Base-by-base conservation (phyloP, 2,888 invertebrate species). In the Ophion slaviceki region DNA sequence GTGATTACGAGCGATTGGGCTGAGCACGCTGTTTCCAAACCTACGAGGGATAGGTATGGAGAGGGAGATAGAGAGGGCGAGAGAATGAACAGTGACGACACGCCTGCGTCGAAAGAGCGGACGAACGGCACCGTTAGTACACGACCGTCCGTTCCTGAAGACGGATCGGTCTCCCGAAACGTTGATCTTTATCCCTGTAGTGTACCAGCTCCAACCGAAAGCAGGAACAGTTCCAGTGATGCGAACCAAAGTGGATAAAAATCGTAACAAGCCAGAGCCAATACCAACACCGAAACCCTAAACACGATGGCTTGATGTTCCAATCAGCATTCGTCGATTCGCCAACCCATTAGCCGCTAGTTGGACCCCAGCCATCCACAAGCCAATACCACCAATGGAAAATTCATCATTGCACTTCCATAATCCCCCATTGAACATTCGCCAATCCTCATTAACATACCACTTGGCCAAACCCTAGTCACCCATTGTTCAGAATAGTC, bases 111-210 rank as follows among this genome's bases (percentile, higher is more conserved):
- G 88, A 86, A 64, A 74, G 86, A 78, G 75, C 70, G 24, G 83
- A 75, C 32, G 66, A 62, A 64, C 82, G 45, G 84, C 57, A 78
- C 77, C 80, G 79, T 91, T 92, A 93, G 93, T 93, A 91, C 86
- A 89, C 90, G 90, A 90, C 90, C 90, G 91, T 88, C 89, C 92
- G 92, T 89, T 90, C 83, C 80, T 82, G 77, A 89, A 88, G 89
- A 87, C 90, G 90, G 91, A 89, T 90, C 88, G 86, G 92, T 88
- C 91, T 88, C 88, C 72, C 88, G 61, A n/a, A 82, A 64, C 91
- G 88, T 86, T 85, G 91, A 90, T 87, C 80, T 82, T 70, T 77
- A 89, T 86, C 83, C 91, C 91, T 91, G 76, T 24, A 28, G 36
- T 45, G 72, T 14, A 79, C 17, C 2, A 66, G 64, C n/a, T 20